These are phyloP conservation scores for Cotesia typhae DNA, from an alignment of 1,140 invertebrate species.

Conservation along the genomic window DNA sequence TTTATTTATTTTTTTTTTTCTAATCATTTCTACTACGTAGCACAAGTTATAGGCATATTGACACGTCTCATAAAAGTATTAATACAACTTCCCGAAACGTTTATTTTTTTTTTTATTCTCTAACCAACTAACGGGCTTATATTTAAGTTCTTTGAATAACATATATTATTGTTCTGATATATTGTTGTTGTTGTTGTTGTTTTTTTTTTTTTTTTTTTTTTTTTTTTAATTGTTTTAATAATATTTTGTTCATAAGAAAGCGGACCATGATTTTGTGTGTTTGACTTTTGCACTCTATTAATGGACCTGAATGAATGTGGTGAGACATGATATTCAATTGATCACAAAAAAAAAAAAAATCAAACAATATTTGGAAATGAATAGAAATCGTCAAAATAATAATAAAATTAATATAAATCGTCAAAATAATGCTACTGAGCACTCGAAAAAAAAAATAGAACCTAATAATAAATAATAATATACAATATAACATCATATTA, in stretches of 20 bases:
- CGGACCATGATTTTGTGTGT: neutral
- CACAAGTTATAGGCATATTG: conserved; percentile 23
- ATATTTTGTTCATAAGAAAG: neutral
- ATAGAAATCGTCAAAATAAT: too few species aligned
- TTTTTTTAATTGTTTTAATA: neutral
- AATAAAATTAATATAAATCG: too few species aligned
- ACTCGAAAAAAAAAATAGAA: too few species aligned
- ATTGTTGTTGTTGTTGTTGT: conserved; percentile 3
- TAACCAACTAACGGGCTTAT: conserved; percentile 34
- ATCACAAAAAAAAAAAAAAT: too few species aligned
- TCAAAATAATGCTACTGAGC: too few species aligned
- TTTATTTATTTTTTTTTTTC: conserved; percentile 18
- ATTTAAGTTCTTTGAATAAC: conserved; percentile 29
- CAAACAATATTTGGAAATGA: too few species aligned
- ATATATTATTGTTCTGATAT: conserved; percentile 21
- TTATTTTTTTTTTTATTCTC: conserved; percentile 7
- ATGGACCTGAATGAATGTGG: too few species aligned
- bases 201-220: neutral
- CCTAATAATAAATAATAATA: too few species aligned
- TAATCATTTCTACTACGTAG: conserved; percentile 10
- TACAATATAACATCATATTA: too few species aligned
- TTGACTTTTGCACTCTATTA: too few species aligned
- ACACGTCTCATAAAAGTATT: conserved; percentile 19
- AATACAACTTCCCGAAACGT: conserved; percentile 13
- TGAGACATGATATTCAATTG: too few species aligned